Conservation (phyloP, 92 coral and sea anemone species). For the Chrysogorgia sp. region DNA sequence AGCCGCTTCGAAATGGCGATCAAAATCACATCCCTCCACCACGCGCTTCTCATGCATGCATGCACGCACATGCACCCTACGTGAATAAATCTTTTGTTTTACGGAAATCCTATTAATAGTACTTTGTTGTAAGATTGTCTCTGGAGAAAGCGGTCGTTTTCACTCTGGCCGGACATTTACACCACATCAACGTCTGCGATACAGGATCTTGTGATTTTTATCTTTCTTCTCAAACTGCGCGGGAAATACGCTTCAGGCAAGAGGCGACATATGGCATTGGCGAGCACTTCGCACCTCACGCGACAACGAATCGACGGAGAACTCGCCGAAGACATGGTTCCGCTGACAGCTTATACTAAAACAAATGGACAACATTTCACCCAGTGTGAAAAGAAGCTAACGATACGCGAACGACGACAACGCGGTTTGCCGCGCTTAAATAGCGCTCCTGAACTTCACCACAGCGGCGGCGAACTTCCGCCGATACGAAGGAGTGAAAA, state of each 20-base stretch:
- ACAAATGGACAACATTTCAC: not conserved
- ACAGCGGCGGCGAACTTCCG: constrained; percentile 38
- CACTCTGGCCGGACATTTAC: not conserved
- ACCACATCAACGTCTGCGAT: not conserved
- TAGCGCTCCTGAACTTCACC: constrained; percentile 34
- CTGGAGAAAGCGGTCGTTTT: not conserved
- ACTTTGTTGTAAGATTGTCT: not conserved
- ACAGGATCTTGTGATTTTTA: not conserved
- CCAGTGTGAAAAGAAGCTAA: not conserved
- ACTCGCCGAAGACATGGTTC: constrained; percentile 34
- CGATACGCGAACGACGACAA: not conserved
- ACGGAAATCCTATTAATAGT: not conserved
- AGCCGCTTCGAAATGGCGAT: not conserved
- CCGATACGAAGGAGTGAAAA: constrained; percentile 13
- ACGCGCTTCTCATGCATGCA: not conserved
- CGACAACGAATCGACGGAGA: constrained; percentile 24
- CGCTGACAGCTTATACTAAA: constrained; percentile 20
- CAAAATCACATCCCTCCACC: not conserved
- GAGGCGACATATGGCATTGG: not conserved
- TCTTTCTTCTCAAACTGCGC: not conserved
- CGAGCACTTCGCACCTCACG: not conserved
- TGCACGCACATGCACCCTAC: not conserved
- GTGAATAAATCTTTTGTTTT: too few species aligned
- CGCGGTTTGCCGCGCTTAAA: not conserved
- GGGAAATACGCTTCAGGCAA: not conserved